phyloP scores from a whole-genome alignment of 2,113 vertebrate genomes.

The Grantiella picta region DNA sequence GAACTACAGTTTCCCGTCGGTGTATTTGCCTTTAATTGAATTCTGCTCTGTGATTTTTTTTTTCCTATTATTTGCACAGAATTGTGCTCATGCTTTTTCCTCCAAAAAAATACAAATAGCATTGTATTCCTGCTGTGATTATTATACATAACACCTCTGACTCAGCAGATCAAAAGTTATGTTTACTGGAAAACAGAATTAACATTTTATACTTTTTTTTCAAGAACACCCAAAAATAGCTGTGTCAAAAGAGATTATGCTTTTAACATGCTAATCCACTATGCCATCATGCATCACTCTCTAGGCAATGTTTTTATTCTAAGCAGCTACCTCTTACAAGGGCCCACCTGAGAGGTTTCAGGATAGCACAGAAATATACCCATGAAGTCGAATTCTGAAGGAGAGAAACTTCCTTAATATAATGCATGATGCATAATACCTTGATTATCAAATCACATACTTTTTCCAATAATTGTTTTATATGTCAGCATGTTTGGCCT shows the following conservation, averaged over 20 bases:
- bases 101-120: background rate
- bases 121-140: constrained; percentile 18
- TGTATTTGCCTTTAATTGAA: background rate
- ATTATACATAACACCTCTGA: constrained; percentile 16
- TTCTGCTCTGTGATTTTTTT: background rate
- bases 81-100: background rate
- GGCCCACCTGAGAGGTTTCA: background rate
- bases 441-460: background rate
- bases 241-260: constrained; percentile 28
- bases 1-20: background rate
- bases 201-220: background rate
- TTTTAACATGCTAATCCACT: constrained; percentile 24
- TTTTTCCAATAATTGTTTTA: background rate
- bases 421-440: background rate
- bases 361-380: background rate
- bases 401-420: background rate
- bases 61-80: background rate
- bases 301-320: background rate
- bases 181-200: constrained; percentile 48
- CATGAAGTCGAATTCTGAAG: background rate
- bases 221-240: constrained; percentile 22
- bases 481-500: background rate
- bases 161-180: constrained; percentile 36
- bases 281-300: background rate
- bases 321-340: background rate